Evolutionary conservation across 2,888 invertebrate species (phyloP).

Genomic region (Monoplex corrugatus): DNA sequence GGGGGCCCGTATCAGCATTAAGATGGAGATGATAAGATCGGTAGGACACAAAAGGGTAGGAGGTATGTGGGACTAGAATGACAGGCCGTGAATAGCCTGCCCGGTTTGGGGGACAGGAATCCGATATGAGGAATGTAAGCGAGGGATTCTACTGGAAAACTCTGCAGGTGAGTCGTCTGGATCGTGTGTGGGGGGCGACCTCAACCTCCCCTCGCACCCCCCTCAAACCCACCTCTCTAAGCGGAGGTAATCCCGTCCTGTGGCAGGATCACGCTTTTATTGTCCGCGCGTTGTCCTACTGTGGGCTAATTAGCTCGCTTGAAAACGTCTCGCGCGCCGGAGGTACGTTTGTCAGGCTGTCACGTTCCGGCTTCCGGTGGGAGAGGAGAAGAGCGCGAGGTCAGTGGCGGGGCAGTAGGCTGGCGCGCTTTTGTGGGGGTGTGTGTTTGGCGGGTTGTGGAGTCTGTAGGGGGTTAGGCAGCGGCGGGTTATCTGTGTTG

Average conservation of each 20-base stretch:
- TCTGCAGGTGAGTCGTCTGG: not conserved
- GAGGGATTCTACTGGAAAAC: not conserved
- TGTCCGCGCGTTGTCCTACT: slow-evolving; percentile 17
- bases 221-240: not conserved
- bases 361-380: not conserved
- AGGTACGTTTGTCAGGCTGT: not conserved
- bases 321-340: slow-evolving; percentile 1
- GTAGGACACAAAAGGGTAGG: not conserved
- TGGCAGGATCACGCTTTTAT: not conserved
- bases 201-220: not conserved
- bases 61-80: not conserved
- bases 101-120: not conserved
- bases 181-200: not conserved
- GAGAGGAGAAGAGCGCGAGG: not conserved
- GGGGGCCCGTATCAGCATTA: not conserved
- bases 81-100: not conserved
- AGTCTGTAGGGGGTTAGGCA: not conserved
- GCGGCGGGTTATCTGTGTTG: not conserved
- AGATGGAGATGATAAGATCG: not conserved
- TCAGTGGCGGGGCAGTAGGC: not conserved
- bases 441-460: not conserved
- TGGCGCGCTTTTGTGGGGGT: not conserved
- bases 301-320: slow-evolving; percentile 6
- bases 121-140: not conserved
- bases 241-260: not conserved